Conservation (phyloP, 1,140 invertebrate genomes). For the Meloidogyne exigua region DNA sequence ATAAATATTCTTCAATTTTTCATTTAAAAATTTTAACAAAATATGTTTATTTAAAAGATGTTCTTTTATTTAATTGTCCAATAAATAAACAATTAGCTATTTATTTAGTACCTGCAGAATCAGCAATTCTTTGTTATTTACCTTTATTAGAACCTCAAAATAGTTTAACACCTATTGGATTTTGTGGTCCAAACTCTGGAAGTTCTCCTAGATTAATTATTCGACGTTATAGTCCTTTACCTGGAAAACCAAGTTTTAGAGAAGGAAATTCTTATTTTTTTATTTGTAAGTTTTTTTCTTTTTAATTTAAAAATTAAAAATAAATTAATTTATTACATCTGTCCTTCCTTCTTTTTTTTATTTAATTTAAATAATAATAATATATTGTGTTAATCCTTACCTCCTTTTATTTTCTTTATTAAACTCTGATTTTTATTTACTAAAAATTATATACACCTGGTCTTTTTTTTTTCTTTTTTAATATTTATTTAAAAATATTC, state of each 20-base stretch:
- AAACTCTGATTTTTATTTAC: too few species aligned
- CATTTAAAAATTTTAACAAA: slow-evolving; percentile 18
- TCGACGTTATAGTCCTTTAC: slow-evolving; percentile 17
- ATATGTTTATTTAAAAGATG: slow-evolving; percentile 24
- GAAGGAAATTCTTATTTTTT: slow-evolving; percentile 25
- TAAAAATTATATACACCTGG: too few species aligned
- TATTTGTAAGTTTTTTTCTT: slow-evolving; percentile 11
- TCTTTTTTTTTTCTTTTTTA: too few species aligned
- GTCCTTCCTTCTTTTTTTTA: too few species aligned
- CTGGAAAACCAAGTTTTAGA: slow-evolving; percentile 21
- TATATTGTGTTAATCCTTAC: too few species aligned
- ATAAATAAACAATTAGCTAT: slow-evolving; percentile 1
- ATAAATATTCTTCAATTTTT: slow-evolving; percentile 5
- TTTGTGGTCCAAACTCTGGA: slow-evolving; percentile 23
- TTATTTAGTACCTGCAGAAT: slow-evolving; percentile 21
- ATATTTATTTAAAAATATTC: too few species aligned
- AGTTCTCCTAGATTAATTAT: slow-evolving; percentile 24
- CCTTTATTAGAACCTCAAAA: neutral
- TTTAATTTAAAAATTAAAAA: neutral
- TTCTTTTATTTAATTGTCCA: slow-evolving; percentile 10
- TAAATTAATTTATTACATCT: too few species aligned
- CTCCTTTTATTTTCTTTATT: too few species aligned
- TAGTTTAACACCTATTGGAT: slow-evolving; percentile 1
- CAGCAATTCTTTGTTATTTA: slow-evolving; percentile 18
- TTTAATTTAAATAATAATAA: too few species aligned